Evolutionary conservation across 1,140 invertebrate species (phyloP).

Genomic region (Neoseiulus cucumeris): DNA sequence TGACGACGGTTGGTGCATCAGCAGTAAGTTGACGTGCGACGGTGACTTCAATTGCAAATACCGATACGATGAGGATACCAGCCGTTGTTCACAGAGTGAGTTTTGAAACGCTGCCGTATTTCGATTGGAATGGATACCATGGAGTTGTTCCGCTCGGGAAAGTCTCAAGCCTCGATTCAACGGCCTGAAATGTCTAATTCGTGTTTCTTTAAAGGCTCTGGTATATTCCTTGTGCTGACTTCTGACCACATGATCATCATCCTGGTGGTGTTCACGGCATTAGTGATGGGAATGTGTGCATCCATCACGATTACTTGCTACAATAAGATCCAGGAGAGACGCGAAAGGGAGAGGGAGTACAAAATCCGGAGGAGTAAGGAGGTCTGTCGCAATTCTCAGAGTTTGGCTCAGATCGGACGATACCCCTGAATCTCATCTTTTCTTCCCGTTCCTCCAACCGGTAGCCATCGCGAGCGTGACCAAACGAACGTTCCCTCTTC

Average conservation of each 20-base stretch:
- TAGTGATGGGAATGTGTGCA: constrained; percentile 57
- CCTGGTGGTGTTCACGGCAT: constrained; percentile 63
- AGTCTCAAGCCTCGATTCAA: background rate
- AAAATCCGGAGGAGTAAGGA: constrained; percentile 21
- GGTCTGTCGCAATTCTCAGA: constrained; percentile 1
- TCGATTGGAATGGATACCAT: background rate
- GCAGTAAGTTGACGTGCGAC: constrained; percentile 46
- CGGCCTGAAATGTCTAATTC: background rate
- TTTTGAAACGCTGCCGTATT: too few relatives aligned
- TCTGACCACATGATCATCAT: constrained; percentile 62
- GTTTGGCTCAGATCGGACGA: too few relatives aligned
- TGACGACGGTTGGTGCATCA: constrained; percentile 41
- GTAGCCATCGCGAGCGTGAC: too few relatives aligned
- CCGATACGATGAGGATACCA: constrained; percentile 54
- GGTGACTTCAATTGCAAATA: constrained; percentile 51
- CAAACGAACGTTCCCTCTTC: background rate
- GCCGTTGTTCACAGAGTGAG: constrained; percentile 23
- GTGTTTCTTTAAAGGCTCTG: background rate
- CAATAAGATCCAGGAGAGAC: constrained; percentile 22
- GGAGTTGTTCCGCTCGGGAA: background rate
- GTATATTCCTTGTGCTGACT: constrained; percentile 16
- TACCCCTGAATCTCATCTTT: too few relatives aligned
- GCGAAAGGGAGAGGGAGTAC: constrained; percentile 22
- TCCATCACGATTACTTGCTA: constrained; percentile 24
- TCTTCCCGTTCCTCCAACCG: too few relatives aligned